A percentile compares a stretch with the other conserved stretches of the same genome.
phyloP scores from a whole-genome alignment of 2,797 vertebrate genomes.

The Semaprochilodus insignis region DNA sequence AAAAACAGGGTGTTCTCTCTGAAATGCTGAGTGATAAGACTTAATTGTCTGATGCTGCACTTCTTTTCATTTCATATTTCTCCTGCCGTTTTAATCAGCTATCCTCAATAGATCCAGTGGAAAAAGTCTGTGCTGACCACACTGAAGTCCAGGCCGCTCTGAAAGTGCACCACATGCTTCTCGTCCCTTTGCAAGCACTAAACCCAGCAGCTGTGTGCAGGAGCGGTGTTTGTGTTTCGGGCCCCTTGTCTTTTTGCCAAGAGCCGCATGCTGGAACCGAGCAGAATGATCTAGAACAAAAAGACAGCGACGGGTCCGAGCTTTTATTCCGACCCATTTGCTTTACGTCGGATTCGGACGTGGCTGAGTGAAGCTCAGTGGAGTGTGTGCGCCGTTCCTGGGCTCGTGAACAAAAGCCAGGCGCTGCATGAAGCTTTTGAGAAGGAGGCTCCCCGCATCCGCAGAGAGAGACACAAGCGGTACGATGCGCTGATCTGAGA shows the following conservation, averaged over 20 bases:
- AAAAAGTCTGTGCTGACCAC: not conserved
- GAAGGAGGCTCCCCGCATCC: conserved; percentile 16
- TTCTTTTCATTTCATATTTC: conserved; percentile 30
- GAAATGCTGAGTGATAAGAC: conserved; percentile 37
- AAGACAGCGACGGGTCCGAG: conserved; percentile 29
- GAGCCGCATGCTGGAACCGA: conserved; percentile 36
- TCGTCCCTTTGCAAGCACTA: not conserved
- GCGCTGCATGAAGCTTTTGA: conserved; percentile 2
- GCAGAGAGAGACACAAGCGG: not conserved
- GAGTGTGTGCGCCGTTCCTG: conserved; percentile 17
- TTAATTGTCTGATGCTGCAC: conserved; percentile 18
- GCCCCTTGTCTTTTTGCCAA: not conserved
- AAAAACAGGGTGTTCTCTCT: conserved; percentile 24
- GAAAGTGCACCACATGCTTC: not conserved
- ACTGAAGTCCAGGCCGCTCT: not conserved
- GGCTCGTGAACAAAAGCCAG: conserved; percentile 19
- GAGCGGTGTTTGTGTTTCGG: not conserved
- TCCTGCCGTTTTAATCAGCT: conserved; percentile 32
- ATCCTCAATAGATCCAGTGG: not conserved
- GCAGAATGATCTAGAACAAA: conserved; percentile 55
- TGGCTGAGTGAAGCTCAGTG: conserved; percentile 40
- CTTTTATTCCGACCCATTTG: conserved; percentile 59
- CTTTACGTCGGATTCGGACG: conserved; percentile 49
- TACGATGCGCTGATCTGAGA: conserved; percentile 13
- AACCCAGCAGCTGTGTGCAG: conserved; percentile 1